A percentile compares a stretch with the other conserved stretches of the same genome.
Evolutionary conservation across 2,888 invertebrate genomes (phyloP).

Genomic region (Timema podura): DNA sequence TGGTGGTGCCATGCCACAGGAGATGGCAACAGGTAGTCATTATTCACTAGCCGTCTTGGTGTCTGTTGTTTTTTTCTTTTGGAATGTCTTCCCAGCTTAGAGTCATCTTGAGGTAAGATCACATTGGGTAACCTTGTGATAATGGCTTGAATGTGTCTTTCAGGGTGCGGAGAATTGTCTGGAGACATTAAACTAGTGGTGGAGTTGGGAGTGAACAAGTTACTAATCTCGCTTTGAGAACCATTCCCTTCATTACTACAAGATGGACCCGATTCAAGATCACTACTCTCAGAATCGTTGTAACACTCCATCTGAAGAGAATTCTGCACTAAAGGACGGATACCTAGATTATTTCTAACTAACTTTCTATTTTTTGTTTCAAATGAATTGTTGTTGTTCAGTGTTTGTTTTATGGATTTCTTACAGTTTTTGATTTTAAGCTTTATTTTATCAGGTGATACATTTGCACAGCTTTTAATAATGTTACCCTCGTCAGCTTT

Average conservation of each 20-base stretch:
- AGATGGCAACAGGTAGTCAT: conserved; percentile 16
- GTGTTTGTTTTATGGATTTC: too few species aligned
- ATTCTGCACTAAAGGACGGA: too few species aligned
- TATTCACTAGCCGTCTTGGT: conserved; percentile 11
- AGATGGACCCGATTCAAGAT: not conserved
- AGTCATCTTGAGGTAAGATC: not conserved
- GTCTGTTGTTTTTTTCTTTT: conserved; percentile 19
- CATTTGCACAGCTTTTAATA: too few species aligned
- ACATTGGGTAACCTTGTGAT: conserved; percentile 15
- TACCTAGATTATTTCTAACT: too few species aligned
- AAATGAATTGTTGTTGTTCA: too few species aligned
- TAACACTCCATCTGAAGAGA: too few species aligned
- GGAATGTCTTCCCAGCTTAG: conserved; percentile 11
- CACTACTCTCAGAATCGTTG: too few species aligned
- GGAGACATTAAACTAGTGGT: not conserved
- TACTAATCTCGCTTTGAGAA: not conserved
- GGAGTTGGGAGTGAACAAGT: not conserved
- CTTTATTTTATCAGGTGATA: too few species aligned
- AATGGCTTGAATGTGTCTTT: conserved; percentile 9
- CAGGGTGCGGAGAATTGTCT: conserved; percentile 6
- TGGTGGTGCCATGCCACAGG: conserved; percentile 10
- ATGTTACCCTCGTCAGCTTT: too few species aligned
- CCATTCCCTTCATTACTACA: not conserved
- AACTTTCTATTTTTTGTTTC: too few species aligned
- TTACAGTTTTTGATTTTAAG: too few species aligned